Evolutionary conservation across 2,888 invertebrate species (phyloP).

Genomic region (Drosophila rubida): DNA sequence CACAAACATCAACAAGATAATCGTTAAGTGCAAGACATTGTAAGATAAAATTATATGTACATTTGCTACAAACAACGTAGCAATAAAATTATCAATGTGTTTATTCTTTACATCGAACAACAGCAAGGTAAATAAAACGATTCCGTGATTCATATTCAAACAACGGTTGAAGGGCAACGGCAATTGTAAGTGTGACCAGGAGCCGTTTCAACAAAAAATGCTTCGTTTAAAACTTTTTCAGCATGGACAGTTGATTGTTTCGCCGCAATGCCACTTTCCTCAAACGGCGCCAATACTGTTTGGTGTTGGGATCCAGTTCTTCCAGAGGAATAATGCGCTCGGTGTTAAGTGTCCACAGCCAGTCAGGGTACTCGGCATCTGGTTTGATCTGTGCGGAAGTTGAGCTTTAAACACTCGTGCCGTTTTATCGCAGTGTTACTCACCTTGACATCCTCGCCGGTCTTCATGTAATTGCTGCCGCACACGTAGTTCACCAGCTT

Average conservation of each 20-base stretch:
- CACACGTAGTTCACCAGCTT: slow-evolving; percentile 92
- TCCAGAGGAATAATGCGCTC: slow-evolving; percentile 88
- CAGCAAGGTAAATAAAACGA: slow-evolving; percentile 50
- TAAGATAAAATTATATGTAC: slow-evolving; percentile 23
- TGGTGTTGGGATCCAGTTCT: slow-evolving; percentile 91
- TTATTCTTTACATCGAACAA: slow-evolving; percentile 49
- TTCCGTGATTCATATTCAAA: slow-evolving; percentile 30
- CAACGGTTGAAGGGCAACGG: slow-evolving; percentile 47
- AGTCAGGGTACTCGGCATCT: slow-evolving; percentile 94
- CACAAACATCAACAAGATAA: slow-evolving; percentile 28
- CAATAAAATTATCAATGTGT: slow-evolving; percentile 58
- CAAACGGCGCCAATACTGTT: slow-evolving; percentile 92
- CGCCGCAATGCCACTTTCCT: slow-evolving; percentile 88
- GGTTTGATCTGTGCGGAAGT: slow-evolving; percentile 86
- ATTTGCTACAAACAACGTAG: slow-evolving; percentile 62
- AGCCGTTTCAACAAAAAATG: neutral
- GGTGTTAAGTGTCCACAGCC: slow-evolving; percentile 93
- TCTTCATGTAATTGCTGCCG: slow-evolving; percentile 93
- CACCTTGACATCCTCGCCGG: slow-evolving; percentile 92
- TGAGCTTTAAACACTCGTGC: neutral
- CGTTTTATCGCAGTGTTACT: neutral
- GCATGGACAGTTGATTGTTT: slow-evolving; percentile 87
- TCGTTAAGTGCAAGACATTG: slow-evolving; percentile 51
- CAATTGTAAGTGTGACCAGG: slow-evolving; percentile 36
- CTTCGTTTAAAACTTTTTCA: slow-evolving; percentile 87